Conservation (phyloP, 23 tunicate species). For the Corella eumyota region DNA sequence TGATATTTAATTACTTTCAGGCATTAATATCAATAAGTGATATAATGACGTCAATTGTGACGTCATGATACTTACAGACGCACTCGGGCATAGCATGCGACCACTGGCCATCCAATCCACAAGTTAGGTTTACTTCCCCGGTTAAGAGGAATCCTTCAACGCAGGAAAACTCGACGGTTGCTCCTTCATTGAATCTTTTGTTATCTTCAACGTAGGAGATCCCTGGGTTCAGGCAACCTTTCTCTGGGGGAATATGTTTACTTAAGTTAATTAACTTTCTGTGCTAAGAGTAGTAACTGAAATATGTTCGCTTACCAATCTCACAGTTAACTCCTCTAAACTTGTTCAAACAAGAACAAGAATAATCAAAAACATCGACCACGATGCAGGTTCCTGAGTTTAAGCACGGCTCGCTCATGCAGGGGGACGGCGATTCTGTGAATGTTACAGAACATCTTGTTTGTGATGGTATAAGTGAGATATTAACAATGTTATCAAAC, state of each 20-base stretch:
- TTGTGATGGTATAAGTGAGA: no score
- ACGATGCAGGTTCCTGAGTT: conserved; percentile 13
- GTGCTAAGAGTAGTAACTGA: no score
- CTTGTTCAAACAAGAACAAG: conserved; percentile 11
- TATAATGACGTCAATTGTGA: no score
- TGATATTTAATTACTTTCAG: no score
- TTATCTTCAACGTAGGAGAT: conserved; percentile 40
- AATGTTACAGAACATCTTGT: background rate
- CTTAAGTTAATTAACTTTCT: no score
- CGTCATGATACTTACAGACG: conserved; percentile 16
- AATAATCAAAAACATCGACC: conserved; percentile 10
- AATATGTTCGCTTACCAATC: conserved; percentile 14
- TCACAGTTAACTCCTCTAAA: conserved; percentile 19
- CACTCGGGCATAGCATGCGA: conserved; percentile 46
- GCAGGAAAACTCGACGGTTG: conserved; percentile 50
- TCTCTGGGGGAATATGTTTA: no score
- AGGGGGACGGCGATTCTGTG: conserved; percentile 14
- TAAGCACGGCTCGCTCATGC: conserved; percentile 12
- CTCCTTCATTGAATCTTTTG: conserved; percentile 23
- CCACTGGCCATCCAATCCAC: conserved; percentile 39
- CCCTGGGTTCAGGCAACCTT: conserved; percentile 72
- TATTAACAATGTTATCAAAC: no score
- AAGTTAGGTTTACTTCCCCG: conserved; percentile 32
- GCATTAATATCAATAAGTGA: no score
- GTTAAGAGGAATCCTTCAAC: conserved; percentile 30